Conservation (phyloP, 1,140 invertebrate species). For the Penaeus chinensis region DNA sequence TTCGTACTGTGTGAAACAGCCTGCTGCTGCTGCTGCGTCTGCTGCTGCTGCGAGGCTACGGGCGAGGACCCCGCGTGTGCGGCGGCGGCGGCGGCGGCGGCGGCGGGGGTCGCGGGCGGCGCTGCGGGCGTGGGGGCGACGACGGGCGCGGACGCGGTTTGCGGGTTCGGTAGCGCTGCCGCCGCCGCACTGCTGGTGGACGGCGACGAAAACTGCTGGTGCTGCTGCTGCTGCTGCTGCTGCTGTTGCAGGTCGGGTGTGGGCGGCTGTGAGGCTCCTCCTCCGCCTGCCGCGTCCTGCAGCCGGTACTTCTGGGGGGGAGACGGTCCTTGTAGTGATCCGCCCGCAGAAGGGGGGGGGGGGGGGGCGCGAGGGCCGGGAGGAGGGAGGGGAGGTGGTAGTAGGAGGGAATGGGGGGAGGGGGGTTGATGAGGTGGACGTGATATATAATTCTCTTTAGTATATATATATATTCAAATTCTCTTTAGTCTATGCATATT, state of each 20-base stretch:
- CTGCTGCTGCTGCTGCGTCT: constrained; percentile 7
- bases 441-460: no score
- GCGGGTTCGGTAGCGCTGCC: background rate
- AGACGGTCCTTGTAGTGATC: background rate
- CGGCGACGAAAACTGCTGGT: constrained; percentile 2
- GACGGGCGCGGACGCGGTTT: constrained; percentile 5
- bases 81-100: constrained; percentile 4
- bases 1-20: background rate
- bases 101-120: background rate
- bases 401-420: background rate
- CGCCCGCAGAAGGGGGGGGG: background rate
- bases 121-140: background rate
- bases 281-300: constrained; percentile 38
- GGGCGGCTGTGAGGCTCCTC: constrained; percentile 45
- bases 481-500: no score
- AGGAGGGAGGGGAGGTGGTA: background rate
- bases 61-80: constrained; percentile 47
- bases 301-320: constrained; percentile 54
- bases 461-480: no score
- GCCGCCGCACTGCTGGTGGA: constrained; percentile 18
- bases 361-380: background rate
- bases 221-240: constrained; percentile 42
- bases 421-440: background rate
- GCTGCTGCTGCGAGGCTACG: constrained; percentile 51
- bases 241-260: constrained; percentile 52